Percentiles rank a stretch among this genome's conserved stretches.
Conservation (phyloP, 92 coral and sea anemone species). For the Porites cylindrica region DNA sequence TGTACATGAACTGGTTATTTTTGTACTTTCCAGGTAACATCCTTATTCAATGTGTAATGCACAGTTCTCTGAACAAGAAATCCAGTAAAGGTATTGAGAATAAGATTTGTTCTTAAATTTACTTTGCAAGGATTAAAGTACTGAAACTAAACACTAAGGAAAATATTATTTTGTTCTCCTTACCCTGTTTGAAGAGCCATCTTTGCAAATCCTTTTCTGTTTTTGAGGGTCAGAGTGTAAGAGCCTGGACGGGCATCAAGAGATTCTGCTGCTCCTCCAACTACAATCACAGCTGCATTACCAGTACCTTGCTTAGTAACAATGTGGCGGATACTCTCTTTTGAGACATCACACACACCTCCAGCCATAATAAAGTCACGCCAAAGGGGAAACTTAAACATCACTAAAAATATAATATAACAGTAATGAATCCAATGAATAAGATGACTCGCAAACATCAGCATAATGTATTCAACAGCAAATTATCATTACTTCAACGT, state of each 20-base stretch:
- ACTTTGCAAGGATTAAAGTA: neutral
- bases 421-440: neutral
- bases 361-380: slow-evolving; percentile 94
- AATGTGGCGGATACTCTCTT: slow-evolving; percentile 83
- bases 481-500: too few species aligned
- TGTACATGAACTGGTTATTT: too few species aligned
- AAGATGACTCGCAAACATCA: too few species aligned
- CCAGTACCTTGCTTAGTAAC: slow-evolving; percentile 84
- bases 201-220: slow-evolving; percentile 96
- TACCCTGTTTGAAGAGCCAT: slow-evolving; percentile 96
- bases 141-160: too few species aligned
- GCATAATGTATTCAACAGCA: too few species aligned
- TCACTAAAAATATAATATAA: slow-evolving; percentile 57
- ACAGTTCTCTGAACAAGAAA: neutral
- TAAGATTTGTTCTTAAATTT: neutral
- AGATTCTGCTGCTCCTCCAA: slow-evolving; percentile 99
- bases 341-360: slow-evolving; percentile 94
- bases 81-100: neutral
- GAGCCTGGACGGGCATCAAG: slow-evolving; percentile 97
- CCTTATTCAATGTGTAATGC: too few species aligned
- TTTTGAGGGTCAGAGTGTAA: slow-evolving; percentile 84
- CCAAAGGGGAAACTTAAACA: slow-evolving; percentile 92
- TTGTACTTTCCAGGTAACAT: too few species aligned
- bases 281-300: slow-evolving; percentile 92
- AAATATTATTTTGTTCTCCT: slow-evolving; percentile 11